Percentiles rank a stretch among this genome's conserved stretches.
phyloP scores from a whole-genome alignment of 2,888 invertebrate genomes.

The Acanthosepion lycidas region DNA sequence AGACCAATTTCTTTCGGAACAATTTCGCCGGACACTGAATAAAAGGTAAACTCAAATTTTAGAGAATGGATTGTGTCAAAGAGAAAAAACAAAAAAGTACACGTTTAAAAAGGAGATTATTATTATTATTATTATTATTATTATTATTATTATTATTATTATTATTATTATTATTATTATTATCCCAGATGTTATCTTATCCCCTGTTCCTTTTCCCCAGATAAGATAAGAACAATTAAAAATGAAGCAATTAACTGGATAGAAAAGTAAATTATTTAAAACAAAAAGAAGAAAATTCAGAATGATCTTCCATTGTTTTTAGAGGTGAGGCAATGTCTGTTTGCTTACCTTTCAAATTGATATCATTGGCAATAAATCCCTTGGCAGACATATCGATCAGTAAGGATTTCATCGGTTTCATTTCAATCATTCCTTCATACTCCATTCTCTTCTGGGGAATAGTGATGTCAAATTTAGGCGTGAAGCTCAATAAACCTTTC shows the following conservation, averaged over 20 bases:
- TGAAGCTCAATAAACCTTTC: neutral
- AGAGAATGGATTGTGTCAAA: too few relatives aligned
- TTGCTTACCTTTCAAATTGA: constrained; percentile 24
- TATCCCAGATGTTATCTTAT: too few relatives aligned
- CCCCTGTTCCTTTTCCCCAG: too few relatives aligned
- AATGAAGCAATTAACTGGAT: neutral
- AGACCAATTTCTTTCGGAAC: constrained; percentile 24
- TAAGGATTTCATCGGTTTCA: neutral
- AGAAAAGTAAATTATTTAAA: neutral
- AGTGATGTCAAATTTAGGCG: neutral
- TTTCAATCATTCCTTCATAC: neutral
- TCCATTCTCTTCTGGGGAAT: neutral
- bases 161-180: too few relatives aligned
- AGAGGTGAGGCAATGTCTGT: neutral
- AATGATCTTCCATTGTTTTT: neutral
- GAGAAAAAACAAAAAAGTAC: neutral
- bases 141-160: too few relatives aligned
- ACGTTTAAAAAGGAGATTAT: neutral
- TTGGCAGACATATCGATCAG: neutral
- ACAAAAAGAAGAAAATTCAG: neutral
- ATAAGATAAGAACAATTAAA: neutral
- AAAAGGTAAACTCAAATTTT: neutral
- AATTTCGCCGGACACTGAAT: neutral
- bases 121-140: neutral
- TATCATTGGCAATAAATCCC: neutral